Conservation (phyloP, 2,888 invertebrate genomes). For the Craniophora ligustri region DNA sequence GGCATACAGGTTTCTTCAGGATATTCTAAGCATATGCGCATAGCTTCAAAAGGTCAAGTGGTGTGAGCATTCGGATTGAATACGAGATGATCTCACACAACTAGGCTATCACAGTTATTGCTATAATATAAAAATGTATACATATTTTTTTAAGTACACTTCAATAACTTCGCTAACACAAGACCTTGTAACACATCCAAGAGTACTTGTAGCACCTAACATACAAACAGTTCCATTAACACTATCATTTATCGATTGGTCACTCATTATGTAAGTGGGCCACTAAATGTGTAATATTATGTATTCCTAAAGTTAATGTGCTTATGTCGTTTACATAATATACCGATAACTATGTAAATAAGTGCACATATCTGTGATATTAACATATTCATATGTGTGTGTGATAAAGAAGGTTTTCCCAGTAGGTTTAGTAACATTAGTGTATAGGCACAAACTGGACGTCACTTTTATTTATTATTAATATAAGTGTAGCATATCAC, state of each 20-base stretch:
- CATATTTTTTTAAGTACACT: not conserved
- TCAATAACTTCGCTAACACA: not conserved
- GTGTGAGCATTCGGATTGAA: too few species aligned
- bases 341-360: conserved; percentile 1
- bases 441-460: not conserved
- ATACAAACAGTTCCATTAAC: conserved; percentile 20
- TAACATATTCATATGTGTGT: not conserved
- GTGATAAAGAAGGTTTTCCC: too few species aligned
- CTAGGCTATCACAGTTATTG: too few species aligned
- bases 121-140: too few species aligned
- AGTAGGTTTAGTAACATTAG: too few species aligned
- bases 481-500: too few species aligned
- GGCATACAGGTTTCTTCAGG: too few species aligned
- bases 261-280: conserved; percentile 33
- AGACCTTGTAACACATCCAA: conserved; percentile 29
- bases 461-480: not conserved
- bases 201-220: conserved; percentile 1
- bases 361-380: not conserved
- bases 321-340: conserved; percentile 12
- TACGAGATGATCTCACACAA: too few species aligned
- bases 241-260: conserved; percentile 31
- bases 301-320: conserved; percentile 2
- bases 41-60: too few species aligned
- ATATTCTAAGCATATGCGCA: too few species aligned
- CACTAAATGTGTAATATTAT: conserved; percentile 6